Percentiles rank a stretch among this genome's conserved stretches.
phyloP scores from a whole-genome alignment of 2,113 vertebrate genomes.

The Heptranchias perlo region DNA sequence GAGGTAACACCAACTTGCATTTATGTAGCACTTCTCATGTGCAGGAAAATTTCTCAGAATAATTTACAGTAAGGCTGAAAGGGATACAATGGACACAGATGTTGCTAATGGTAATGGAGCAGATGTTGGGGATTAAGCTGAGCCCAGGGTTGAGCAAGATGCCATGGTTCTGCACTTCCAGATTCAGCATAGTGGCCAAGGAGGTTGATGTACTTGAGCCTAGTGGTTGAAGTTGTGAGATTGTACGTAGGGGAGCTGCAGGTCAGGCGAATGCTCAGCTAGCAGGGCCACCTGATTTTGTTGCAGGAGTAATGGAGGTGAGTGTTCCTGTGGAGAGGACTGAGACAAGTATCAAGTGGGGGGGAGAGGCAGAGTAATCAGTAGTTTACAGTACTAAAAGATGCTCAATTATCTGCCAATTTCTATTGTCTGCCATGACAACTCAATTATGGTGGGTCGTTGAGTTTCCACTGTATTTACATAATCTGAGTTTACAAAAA shows the following conservation, averaged over 20 bases:
- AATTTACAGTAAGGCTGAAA: background rate
- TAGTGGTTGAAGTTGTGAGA: background rate
- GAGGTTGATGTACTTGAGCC: background rate
- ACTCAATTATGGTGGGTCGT: background rate
- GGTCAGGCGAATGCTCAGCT: background rate
- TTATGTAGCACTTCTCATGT: background rate
- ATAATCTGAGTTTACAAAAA: background rate
- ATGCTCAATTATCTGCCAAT: background rate
- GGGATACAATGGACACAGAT: background rate
- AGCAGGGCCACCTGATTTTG: background rate
- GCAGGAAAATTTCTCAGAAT: background rate
- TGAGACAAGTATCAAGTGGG: too few relatives aligned
- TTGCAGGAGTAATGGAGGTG: background rate
- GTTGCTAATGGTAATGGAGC: too few relatives aligned
- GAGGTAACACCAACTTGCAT: background rate
- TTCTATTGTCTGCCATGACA: background rate
- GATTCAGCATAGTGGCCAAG: background rate
- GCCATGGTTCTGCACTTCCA: background rate
- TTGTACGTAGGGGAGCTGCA: background rate
- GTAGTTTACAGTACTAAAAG: too few relatives aligned
- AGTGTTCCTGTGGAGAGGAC: background rate
- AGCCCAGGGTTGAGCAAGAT: background rate
- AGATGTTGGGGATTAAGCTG: background rate
- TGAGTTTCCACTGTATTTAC: background rate
- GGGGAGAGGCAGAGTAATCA: too few relatives aligned